phyloP scores from a whole-genome alignment of 2,113 vertebrate species.

The Symphodus melops region DNA sequence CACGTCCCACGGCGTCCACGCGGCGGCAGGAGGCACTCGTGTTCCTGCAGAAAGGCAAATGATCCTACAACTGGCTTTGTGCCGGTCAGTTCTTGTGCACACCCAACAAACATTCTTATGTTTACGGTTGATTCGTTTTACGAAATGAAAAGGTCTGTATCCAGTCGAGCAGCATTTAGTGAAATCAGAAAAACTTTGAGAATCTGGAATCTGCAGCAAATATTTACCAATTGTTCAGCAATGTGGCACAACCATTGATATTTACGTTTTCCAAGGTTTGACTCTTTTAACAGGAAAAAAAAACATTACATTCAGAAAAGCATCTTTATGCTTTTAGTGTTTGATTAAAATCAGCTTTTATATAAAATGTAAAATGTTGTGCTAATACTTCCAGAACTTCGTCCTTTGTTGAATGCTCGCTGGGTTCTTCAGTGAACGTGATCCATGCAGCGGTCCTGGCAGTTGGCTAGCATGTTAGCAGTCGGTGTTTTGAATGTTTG shows the following conservation, averaged over 20 bases:
- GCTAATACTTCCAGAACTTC: constrained; percentile 3
- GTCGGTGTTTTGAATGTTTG: background rate
- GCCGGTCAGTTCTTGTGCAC: constrained; percentile 28
- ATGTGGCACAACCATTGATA: too few relatives aligned
- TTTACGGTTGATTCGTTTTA: background rate
- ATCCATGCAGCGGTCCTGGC: constrained; percentile 43
- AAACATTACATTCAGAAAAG: background rate
- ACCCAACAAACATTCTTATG: constrained; percentile 49
- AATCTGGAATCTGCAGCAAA: background rate
- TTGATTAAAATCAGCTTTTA: constrained; percentile 4
- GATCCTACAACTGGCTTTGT: constrained; percentile 2
- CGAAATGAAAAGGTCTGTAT: background rate
- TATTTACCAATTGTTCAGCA: background rate
- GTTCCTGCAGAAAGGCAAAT: constrained; percentile 1
- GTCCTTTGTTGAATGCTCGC: constrained; percentile 10
- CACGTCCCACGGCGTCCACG: background rate
- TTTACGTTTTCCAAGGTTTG: background rate
- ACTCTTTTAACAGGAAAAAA: background rate
- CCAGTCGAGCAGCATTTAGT: constrained; percentile 8
- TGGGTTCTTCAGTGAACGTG: constrained; percentile 1
- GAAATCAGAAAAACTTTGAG: background rate
- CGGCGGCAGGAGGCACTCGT: constrained; percentile 1
- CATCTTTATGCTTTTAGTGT: background rate
- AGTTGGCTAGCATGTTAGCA: background rate
- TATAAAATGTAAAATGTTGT: background rate